Evolutionary conservation across 2,113 vertebrate genomes (phyloP).

Genomic region (Ovis canadensis): DNA sequence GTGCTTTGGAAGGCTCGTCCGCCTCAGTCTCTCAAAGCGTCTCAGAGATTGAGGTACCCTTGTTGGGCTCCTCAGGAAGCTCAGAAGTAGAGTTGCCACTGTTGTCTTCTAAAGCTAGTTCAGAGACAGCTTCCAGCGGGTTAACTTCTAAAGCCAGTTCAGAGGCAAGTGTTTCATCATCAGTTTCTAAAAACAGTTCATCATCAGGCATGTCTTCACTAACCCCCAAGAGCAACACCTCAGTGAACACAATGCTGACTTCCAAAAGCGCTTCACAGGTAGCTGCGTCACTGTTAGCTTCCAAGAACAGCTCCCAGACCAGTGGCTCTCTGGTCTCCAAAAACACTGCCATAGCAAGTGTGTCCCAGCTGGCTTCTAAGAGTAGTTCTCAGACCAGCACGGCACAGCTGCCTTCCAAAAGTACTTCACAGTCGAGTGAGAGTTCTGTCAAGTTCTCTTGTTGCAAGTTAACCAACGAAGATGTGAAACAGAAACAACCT

Average conservation of each 20-base stretch:
- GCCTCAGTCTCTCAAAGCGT: not conserved
- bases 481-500: conserved; percentile 90
- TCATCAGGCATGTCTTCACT: conserved; percentile 41
- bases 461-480: conserved; percentile 81
- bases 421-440: conserved; percentile 63
- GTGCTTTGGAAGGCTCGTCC: conserved; percentile 39
- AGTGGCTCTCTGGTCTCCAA: conserved; percentile 64
- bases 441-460: conserved; percentile 72
- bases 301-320: conserved; percentile 72
- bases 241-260: conserved; percentile 54
- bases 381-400: conserved; percentile 69
- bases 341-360: conserved; percentile 50
- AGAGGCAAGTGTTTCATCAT: conserved; percentile 36
- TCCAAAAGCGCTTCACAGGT: conserved; percentile 77
- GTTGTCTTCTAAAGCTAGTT: conserved; percentile 53
- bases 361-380: conserved; percentile 64
- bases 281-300: conserved; percentile 68
- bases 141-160: conserved; percentile 56
- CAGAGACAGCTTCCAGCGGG: conserved; percentile 52
- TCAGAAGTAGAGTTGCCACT: conserved; percentile 62
- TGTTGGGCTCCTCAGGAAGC: conserved; percentile 55
- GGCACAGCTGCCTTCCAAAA: conserved; percentile 71
- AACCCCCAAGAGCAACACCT: conserved; percentile 52
- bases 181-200: conserved; percentile 57
- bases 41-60: conserved; percentile 60